These are phyloP conservation scores for Ctenopoma kingsleyae DNA, from an alignment of 2,797 vertebrate species.

Conservation along the genomic window DNA sequence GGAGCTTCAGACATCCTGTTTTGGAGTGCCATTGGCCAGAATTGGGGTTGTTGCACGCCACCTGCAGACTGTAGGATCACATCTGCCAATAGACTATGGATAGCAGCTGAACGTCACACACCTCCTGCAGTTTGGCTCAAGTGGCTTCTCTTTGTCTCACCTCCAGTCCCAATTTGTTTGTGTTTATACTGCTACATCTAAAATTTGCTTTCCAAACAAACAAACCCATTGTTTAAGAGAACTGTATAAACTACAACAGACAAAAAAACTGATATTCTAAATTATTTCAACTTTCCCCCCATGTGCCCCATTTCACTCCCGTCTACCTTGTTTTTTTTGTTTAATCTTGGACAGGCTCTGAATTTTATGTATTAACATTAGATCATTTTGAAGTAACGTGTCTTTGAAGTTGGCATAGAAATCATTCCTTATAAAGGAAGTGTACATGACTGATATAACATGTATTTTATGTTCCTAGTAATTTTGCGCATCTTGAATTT, in stretches of 20 bases:
- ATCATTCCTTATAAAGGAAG: not conserved
- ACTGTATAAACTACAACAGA: slow-evolving; percentile 4
- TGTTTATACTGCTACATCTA: not conserved
- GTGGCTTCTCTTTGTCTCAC: slow-evolving; percentile 39
- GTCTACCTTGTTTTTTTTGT: too few species aligned
- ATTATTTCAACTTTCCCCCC: too few species aligned
- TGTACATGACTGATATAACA: too few species aligned
- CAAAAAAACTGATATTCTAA: not conserved
- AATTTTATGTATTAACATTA: too few species aligned
- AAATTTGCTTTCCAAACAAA: not conserved
- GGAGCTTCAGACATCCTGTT: slow-evolving; percentile 85
- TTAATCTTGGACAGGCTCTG: too few species aligned
- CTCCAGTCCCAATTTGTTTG: not conserved
- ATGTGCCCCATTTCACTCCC: too few species aligned
- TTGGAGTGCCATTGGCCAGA: slow-evolving; percentile 74
- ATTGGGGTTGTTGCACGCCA: slow-evolving; percentile 68
- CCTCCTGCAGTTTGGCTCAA: slow-evolving; percentile 27
- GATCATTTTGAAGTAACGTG: too few species aligned
- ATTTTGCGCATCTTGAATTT: too few species aligned
- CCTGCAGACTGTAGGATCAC: slow-evolving; percentile 70
- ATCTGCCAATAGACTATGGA: slow-evolving; percentile 62
- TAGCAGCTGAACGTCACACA: slow-evolving; percentile 52
- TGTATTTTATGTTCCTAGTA: too few species aligned
- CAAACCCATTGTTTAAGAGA: not conserved
- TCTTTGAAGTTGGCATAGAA: slow-evolving; percentile 13